Evolutionary conservation across 2,113 vertebrate species (phyloP).

Genomic region (Tylochromis polylepis): DNA sequence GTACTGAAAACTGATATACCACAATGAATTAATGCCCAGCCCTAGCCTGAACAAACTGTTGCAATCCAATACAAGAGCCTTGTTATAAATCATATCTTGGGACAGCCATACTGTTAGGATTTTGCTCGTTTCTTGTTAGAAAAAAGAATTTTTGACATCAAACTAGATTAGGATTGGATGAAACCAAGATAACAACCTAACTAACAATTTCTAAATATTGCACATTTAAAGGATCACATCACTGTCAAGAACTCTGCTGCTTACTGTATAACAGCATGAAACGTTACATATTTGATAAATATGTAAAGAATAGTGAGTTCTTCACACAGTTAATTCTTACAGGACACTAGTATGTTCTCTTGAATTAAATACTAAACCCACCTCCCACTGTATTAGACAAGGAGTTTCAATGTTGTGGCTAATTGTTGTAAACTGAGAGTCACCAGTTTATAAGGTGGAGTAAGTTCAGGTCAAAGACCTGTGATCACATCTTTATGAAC

Average conservation of each 20-base stretch:
- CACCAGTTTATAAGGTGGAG: neutral
- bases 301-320: neutral
- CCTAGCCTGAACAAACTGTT: neutral
- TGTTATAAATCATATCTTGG: neutral
- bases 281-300: neutral
- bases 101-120: neutral
- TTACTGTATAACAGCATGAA: neutral
- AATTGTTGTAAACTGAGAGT: neutral
- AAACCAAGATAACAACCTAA: neutral
- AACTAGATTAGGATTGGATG: neutral
- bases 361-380: neutral
- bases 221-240: neutral
- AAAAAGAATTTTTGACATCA: accelerated
- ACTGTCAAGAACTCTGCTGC: neutral
- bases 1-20: neutral
- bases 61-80: neutral
- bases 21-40: neutral
- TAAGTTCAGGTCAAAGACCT: neutral
- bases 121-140: neutral
- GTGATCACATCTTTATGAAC: neutral
- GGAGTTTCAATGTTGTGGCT: neutral
- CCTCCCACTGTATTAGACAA: neutral
- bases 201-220: neutral
- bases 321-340: neutral
- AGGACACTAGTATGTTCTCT: neutral